Percentiles rank a stretch among this genome's conserved stretches.
These are phyloP conservation scores for Bhutanitis thaidina DNA, from an alignment of 2,888 invertebrate species.

Conservation along the genomic window DNA sequence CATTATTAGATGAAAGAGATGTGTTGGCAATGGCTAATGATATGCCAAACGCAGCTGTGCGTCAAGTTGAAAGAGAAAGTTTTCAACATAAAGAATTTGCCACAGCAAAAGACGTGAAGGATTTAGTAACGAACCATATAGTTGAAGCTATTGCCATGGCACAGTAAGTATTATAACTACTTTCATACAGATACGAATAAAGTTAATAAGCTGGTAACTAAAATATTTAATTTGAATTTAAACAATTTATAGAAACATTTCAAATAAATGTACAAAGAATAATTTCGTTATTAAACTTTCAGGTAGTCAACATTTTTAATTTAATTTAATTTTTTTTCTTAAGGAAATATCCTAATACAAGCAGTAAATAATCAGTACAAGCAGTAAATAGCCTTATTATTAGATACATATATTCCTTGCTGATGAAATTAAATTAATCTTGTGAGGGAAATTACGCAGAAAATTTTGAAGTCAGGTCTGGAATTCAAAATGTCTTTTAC, in stretches of 20 bases:
- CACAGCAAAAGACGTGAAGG: slow-evolving; percentile 41
- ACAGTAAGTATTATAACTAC: slow-evolving; percentile 6
- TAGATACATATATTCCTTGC: too few relatives aligned
- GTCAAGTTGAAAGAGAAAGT: slow-evolving; percentile 43
- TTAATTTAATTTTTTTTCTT: too few relatives aligned
- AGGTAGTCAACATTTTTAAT: too few relatives aligned
- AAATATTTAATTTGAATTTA: too few relatives aligned
- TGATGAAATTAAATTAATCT: neutral
- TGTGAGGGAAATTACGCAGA: neutral
- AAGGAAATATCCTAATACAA: too few relatives aligned
- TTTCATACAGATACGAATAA: too few relatives aligned
- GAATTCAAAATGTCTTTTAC: neutral
- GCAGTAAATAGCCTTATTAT: too few relatives aligned
- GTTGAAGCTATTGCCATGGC: slow-evolving; percentile 27
- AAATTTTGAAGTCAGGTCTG: neutral
- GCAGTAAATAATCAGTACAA: too few relatives aligned
- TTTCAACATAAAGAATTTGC: slow-evolving; percentile 51
- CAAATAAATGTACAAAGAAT: too few relatives aligned
- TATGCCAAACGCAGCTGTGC: slow-evolving; percentile 43
- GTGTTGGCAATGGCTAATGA: slow-evolving; percentile 47
- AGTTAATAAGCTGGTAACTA: too few relatives aligned
- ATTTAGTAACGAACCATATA: slow-evolving; percentile 50
- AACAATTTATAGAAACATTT: too few relatives aligned
- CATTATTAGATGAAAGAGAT: slow-evolving; percentile 46
- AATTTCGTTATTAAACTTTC: too few relatives aligned